Percentiles rank a stretch among this genome's conserved stretches.
Conservation (phyloP, 92 coral and sea anemone species). For the Bergia sp. region DNA sequence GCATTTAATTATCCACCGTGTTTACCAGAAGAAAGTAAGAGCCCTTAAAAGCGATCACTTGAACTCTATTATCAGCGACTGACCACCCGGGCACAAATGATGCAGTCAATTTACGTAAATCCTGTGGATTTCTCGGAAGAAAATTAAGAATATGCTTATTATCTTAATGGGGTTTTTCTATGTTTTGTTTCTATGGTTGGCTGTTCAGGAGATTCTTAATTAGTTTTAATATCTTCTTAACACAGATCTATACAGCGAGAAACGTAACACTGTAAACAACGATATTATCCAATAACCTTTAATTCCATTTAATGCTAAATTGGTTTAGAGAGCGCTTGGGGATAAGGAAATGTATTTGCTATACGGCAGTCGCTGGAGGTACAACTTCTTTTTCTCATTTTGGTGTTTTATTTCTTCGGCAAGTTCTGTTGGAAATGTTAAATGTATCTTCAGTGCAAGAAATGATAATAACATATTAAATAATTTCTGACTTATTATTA, state of each 20-base stretch:
- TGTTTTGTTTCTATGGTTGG: slow-evolving; percentile 7
- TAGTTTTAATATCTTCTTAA: background rate
- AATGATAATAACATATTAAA: background rate
- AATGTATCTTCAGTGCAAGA: background rate
- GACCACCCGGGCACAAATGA: background rate
- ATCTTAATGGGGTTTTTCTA: slow-evolving; percentile 5
- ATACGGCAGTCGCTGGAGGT: background rate
- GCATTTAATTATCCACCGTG: slow-evolving; percentile 2
- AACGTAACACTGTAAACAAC: slow-evolving; percentile 15
- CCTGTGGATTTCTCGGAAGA: slow-evolving; percentile 17
- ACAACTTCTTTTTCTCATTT: background rate
- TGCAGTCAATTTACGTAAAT: background rate
- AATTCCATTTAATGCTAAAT: slow-evolving; percentile 2
- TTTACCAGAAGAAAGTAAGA: background rate
- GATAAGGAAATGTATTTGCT: background rate
- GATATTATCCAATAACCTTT: background rate
- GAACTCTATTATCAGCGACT: background rate
- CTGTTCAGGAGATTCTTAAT: slow-evolving; percentile 9
- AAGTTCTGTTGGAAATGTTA: background rate
- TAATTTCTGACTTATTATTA: background rate
- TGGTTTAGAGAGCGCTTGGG: background rate
- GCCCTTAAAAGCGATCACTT: background rate
- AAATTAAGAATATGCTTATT: background rate
- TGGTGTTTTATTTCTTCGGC: background rate
- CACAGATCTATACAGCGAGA: background rate